Base-by-base conservation (phyloP, 1,140 invertebrate genomes). In the Drosophila ambigua region DNA sequence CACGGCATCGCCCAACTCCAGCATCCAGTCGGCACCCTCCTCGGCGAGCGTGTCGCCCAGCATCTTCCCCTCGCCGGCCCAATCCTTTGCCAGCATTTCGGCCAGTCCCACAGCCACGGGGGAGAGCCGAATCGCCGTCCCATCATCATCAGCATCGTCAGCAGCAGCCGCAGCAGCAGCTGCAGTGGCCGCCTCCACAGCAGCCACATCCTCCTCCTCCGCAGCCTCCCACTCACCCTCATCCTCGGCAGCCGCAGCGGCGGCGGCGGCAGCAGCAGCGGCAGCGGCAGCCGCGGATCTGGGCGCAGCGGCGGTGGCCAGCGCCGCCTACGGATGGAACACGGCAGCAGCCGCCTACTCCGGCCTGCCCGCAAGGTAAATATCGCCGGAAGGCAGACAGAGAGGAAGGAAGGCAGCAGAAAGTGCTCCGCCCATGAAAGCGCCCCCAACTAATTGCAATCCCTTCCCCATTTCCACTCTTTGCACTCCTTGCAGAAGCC, bases 11-110 rank as follows among this genome's bases (percentile, higher is more conserved):
- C 82, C 90, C 15, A 90, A 90, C 35, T 91, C 90, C 13, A 91
- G 88, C 63, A 75, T 88, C 54, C 90, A 88, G 15, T 91, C 90
- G 65, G 85, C 85, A 0, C 79, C 84, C 16, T 91, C 90, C 6
- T 91, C 90, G 16, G 85, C 90, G 26, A 91, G 89, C 16, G 84
- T 90, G 4, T 91, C 90, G 24, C 90, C 90, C 35, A 90, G 81
- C 55, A 87, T 91, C 45, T 91, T 90, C 49, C 87, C 87, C 52
- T 90, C 88, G 49, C 84, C 90, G 46, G 78, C 90, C 41, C 90
- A 91, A 11, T 90, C 90, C 16, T 89, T 89, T 64, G 82, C 89
- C 11, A 82, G 80, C 13, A 89, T 89, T 58, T 81, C 84, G 20
- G 83, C 84, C 8, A 91, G 85, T 63, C 77, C 89, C 2, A 23